phyloP scores from a whole-genome alignment of 2,797 vertebrate genomes.

The Euthynnus affinis region DNA sequence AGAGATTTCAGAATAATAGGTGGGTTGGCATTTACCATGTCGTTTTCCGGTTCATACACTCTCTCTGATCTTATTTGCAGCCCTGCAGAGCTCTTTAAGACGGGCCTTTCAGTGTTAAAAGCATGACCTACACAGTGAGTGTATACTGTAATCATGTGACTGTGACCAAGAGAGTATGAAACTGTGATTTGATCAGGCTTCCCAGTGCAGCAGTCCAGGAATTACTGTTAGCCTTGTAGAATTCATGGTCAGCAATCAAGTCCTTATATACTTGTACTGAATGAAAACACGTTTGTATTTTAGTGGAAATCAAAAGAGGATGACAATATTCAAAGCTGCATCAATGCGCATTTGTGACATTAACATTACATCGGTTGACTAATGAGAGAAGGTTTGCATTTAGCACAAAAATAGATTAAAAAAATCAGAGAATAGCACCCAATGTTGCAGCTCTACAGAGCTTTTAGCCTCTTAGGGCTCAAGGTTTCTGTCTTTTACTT shows the following conservation, averaged over 20 bases:
- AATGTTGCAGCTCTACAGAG: background rate
- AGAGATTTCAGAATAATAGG: slow-evolving; percentile 50
- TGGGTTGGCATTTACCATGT: slow-evolving; percentile 45
- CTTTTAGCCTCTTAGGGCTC: background rate
- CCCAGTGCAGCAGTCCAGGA: slow-evolving; percentile 25
- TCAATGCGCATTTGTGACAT: background rate
- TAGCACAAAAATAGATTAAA: background rate
- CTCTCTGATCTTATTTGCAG: slow-evolving; percentile 53
- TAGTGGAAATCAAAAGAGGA: background rate
- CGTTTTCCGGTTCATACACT: slow-evolving; percentile 28
- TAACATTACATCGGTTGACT: background rate
- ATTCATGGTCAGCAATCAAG: slow-evolving; percentile 6
- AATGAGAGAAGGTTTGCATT: background rate
- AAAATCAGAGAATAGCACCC: background rate
- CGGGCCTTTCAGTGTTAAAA: background rate
- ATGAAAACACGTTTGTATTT: background rate
- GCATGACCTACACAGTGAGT: slow-evolving; percentile 25
- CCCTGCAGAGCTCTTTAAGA: slow-evolving; percentile 30
- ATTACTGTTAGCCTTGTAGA: slow-evolving; percentile 17
- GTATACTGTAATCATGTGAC: slow-evolving; percentile 20
- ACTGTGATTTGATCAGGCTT: slow-evolving; percentile 33
- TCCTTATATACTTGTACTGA: background rate
- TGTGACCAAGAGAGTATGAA: slow-evolving; percentile 27
- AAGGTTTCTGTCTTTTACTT: background rate
- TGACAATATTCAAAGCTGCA: background rate